A percentile compares a stretch with the other conserved stretches of the same genome.
Conservation (phyloP, 1,140 invertebrate species). For the Zaprionus inermis region DNA sequence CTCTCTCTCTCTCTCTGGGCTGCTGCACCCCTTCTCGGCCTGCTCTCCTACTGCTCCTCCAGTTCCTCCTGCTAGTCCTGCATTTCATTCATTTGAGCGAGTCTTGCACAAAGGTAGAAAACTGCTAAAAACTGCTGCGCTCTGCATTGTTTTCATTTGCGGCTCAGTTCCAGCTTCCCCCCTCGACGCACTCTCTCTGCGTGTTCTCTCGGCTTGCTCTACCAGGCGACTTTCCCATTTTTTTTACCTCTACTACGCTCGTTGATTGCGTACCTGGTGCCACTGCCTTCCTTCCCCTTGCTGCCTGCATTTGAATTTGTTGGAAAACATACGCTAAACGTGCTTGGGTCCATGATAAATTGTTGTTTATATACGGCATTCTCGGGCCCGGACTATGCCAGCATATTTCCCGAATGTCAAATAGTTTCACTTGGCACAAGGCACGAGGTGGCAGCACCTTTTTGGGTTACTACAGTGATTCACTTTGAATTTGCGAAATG, state of each 20-base stretch:
- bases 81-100: slow-evolving; percentile 52
- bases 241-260: slow-evolving; percentile 29
- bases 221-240: slow-evolving; percentile 34
- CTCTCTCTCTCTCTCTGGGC: slow-evolving; percentile 11
- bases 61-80: slow-evolving; percentile 15
- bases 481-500: neutral
- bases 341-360: slow-evolving; percentile 67
- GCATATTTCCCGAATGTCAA: slow-evolving; percentile 60
- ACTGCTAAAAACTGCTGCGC: slow-evolving; percentile 72
- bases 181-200: too few relatives aligned
- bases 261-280: slow-evolving; percentile 48
- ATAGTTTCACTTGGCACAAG: neutral
- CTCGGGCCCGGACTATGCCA: slow-evolving; percentile 17
- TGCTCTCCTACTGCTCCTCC: slow-evolving; percentile 7
- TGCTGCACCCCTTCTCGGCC: neutral
- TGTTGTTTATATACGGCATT: slow-evolving; percentile 51
- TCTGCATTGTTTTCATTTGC: slow-evolving; percentile 75
- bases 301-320: slow-evolving; percentile 59
- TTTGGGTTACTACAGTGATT: neutral
- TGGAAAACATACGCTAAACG: slow-evolving; percentile 74
- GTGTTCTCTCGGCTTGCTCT: slow-evolving; percentile 43
- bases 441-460: neutral
- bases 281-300: slow-evolving; percentile 3
- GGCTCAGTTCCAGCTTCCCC: slow-evolving; percentile 35
- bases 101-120: slow-evolving; percentile 71